These are phyloP conservation scores for Drosophila serrata DNA, from an alignment of 1,140 invertebrate species.

Conservation along the genomic window DNA sequence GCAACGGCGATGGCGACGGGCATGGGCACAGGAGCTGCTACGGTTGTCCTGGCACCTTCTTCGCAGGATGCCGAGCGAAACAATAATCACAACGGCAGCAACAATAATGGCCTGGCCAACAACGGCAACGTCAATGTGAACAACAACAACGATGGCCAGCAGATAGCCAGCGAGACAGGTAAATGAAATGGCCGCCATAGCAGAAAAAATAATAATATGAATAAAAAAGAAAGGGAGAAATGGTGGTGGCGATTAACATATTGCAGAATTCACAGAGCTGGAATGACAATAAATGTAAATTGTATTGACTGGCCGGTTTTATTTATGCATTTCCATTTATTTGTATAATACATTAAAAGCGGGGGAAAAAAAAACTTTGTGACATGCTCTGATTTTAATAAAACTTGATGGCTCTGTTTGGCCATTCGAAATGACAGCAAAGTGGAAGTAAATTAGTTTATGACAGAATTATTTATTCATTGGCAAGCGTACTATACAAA, in stretches of 20 bases:
- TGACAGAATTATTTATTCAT: slow-evolving; percentile 7
- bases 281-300: slow-evolving; percentile 44
- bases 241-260: slow-evolving; percentile 36
- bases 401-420: slow-evolving; percentile 10
- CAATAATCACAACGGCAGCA: slow-evolving; percentile 76
- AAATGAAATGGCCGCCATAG: slow-evolving; percentile 13
- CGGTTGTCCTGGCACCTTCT: slow-evolving; percentile 20
- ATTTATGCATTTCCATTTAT: slow-evolving; percentile 40
- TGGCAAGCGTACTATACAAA: not conserved
- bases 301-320: slow-evolving; percentile 37
- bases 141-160: slow-evolving; percentile 79
- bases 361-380: slow-evolving; percentile 21
- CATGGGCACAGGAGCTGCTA: slow-evolving; percentile 25
- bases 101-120: slow-evolving; percentile 55
- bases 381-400: slow-evolving; percentile 29
- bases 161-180: slow-evolving; percentile 68
- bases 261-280: slow-evolving; percentile 27
- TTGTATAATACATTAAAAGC: slow-evolving; percentile 14
- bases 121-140: slow-evolving; percentile 56
- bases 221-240: not conserved
- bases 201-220: slow-evolving; percentile 11
- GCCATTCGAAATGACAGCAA: slow-evolving; percentile 8
- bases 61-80: slow-evolving; percentile 62
- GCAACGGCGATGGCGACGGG: slow-evolving; percentile 33
- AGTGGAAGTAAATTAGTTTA: slow-evolving; percentile 14